Evolutionary conservation across 2,113 vertebrate genomes (phyloP).

Genomic region (Baryphthengus martii): DNA sequence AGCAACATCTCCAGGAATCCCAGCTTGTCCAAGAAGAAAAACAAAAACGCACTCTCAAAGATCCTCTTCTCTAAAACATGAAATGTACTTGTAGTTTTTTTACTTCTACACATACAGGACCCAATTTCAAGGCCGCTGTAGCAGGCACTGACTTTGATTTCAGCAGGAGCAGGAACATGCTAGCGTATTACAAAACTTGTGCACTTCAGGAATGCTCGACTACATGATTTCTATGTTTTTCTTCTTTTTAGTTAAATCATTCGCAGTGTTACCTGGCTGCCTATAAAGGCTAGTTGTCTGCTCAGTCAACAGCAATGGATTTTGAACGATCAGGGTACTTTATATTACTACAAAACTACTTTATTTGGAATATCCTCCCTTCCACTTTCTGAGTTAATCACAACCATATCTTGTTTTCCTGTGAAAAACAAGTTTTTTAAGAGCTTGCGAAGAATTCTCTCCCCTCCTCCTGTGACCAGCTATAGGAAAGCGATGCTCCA

Average conservation of each 20-base stretch:
- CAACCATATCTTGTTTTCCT: background rate
- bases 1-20: background rate
- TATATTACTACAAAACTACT: background rate
- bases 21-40: background rate
- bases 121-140: background rate
- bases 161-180: background rate
- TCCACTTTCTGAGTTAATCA: background rate
- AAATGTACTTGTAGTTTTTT: background rate
- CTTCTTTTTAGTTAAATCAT: background rate
- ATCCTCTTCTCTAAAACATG: background rate
- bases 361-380: background rate
- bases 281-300: background rate
- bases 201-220: background rate
- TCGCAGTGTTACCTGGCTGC: background rate
- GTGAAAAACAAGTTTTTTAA: background rate
- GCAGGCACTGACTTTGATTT: background rate
- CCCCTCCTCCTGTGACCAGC: background rate
- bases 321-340: background rate
- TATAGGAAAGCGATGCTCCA: background rate
- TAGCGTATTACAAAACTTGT: background rate
- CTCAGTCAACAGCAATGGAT: background rate
- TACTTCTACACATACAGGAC: background rate
- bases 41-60: background rate
- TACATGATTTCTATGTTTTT: background rate
- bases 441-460: background rate